Percentiles rank a stretch among this genome's conserved stretches.
Conservation (phyloP, 2,113 vertebrate genomes). For the Gracilinanus agilis region DNA sequence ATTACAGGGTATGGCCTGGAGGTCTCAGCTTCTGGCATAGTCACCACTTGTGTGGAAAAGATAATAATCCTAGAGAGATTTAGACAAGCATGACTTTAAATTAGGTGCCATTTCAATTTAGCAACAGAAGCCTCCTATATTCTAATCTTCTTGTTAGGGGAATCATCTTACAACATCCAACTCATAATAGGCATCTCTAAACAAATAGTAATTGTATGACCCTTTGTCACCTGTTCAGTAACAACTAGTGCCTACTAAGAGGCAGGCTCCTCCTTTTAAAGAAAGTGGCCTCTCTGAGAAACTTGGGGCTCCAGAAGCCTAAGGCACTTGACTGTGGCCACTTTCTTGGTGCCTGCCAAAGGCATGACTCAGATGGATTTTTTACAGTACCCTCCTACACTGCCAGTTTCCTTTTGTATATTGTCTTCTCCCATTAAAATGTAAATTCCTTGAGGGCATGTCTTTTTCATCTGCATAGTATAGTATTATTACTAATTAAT, state of each 20-base stretch:
- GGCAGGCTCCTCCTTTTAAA: background rate
- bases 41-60: background rate
- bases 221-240: background rate
- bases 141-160: background rate
- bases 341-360: too few species aligned
- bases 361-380: too few species aligned
- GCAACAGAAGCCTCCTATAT: background rate
- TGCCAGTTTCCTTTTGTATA: too few species aligned
- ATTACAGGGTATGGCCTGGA: background rate
- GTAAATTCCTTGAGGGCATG: too few species aligned
- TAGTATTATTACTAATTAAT: too few species aligned
- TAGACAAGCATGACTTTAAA: background rate
- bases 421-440: too few species aligned
- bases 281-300: background rate
- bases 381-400: too few species aligned
- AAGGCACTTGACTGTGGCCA: too few species aligned
- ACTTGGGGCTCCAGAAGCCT: too few species aligned
- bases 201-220: background rate
- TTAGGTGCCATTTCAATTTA: background rate
- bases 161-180: background rate
- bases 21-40: background rate
- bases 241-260: background rate
- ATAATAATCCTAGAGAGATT: background rate
- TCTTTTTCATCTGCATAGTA: too few species aligned
- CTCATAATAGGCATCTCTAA: background rate